Conservation (phyloP, 2,797 vertebrate genomes). For the Eleutherodactylus coqui region DNA sequence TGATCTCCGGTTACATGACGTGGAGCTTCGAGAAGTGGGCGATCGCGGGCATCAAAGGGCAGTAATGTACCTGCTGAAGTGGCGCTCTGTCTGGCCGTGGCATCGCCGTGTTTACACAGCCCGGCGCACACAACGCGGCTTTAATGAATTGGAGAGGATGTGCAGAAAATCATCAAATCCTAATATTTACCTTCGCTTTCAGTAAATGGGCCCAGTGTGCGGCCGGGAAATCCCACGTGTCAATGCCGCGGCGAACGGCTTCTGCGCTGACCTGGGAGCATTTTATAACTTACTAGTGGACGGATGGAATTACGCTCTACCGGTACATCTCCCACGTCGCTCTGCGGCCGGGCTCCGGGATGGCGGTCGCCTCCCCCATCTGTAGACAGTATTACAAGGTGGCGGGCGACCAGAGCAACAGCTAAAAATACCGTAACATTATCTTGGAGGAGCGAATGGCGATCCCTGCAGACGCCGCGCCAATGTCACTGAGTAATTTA, state of each 20-base stretch:
- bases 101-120: neutral
- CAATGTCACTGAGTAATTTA: neutral
- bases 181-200: slow-evolving; percentile 3
- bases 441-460: neutral
- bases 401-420: neutral
- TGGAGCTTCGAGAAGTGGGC: no score
- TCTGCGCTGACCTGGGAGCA: no score
- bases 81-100: neutral
- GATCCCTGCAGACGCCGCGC: no score
- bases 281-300: no score
- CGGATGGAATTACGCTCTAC: no score
- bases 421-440: neutral
- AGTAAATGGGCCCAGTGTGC: neutral
- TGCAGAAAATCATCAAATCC: neutral
- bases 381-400: neutral
- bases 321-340: no score
- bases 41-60: neutral
- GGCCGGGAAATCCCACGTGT: neutral
- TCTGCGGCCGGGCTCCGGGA: neutral
- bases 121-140: neutral
- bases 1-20: neutral
- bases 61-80: neutral
- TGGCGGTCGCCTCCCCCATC: neutral
- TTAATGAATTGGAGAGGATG: neutral
- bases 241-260: no score